Conservation (phyloP, 2,113 vertebrate genomes). For the Elaphurus davidianus region DNA sequence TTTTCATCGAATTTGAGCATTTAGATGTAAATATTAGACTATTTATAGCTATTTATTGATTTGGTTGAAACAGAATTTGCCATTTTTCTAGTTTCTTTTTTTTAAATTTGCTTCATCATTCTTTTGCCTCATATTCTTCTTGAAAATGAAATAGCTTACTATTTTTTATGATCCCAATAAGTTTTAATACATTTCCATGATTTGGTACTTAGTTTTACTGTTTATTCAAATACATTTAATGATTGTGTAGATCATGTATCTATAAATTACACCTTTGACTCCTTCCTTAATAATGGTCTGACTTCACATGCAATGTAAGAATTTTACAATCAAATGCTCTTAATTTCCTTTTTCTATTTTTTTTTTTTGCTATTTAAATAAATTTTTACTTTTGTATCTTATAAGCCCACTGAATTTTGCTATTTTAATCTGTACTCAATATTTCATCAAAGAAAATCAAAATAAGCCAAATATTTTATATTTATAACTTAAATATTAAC, state of each 20-base stretch:
- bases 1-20: neutral
- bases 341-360: neutral
- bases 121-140: neutral
- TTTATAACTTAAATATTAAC: neutral
- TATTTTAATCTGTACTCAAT: neutral
- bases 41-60: neutral
- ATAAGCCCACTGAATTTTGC: neutral
- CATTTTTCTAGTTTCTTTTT: neutral
- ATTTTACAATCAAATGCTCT: neutral
- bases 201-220: neutral
- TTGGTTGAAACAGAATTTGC: neutral
- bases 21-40: neutral
- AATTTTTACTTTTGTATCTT: neutral
- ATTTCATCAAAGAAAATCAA: neutral
- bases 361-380: neutral
- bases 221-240: neutral
- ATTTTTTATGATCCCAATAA: neutral
- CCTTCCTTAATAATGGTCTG: neutral
- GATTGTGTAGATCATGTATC: neutral
- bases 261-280: neutral
- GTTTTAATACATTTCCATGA: neutral
- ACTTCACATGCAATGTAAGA: neutral
- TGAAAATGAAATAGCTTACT: neutral
- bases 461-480: neutral
- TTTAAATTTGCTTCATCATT: neutral